Conservation (phyloP, 2,113 vertebrate genomes). For the Aspiorhynchus laticeps region DNA sequence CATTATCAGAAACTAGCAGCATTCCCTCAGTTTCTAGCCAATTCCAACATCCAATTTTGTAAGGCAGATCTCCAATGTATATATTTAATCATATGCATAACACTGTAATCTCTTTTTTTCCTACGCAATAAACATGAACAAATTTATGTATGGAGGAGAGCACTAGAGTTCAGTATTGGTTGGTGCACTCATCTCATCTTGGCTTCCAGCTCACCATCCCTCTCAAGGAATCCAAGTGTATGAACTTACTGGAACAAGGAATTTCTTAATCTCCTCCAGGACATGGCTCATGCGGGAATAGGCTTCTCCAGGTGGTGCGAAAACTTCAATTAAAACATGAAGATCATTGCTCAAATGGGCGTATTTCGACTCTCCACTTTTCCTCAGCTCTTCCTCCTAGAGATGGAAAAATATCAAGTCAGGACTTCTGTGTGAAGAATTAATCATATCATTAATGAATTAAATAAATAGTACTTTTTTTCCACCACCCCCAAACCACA, state of each 20-base stretch:
- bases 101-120: slow-evolving; percentile 1
- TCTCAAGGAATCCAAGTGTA: slow-evolving; percentile 51
- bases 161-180: slow-evolving; percentile 48
- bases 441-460: slow-evolving; percentile 19
- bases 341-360: slow-evolving; percentile 96
- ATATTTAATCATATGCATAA: slow-evolving; percentile 41
- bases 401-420: slow-evolving; percentile 53
- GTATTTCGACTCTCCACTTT: slow-evolving; percentile 96
- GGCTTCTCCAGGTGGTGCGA: slow-evolving; percentile 96
- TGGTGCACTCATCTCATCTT: slow-evolving; percentile 21
- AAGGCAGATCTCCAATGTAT: slow-evolving; percentile 2
- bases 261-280: slow-evolving; percentile 99
- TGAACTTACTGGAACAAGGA: slow-evolving; percentile 95
- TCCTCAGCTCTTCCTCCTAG: slow-evolving; percentile 97
- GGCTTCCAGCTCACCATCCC: slow-evolving; percentile 35
- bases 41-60: neutral
- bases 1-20: neutral
- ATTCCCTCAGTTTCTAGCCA: neutral
- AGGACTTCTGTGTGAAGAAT: slow-evolving; percentile 18
- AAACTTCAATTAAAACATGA: slow-evolving; percentile 98
- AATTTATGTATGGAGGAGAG: slow-evolving; percentile 16
- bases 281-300: slow-evolving; percentile 99
- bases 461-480: neutral
- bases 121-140: slow-evolving; percentile 33
- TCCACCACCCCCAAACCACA: neutral